Evolutionary conservation across 2,113 vertebrate genomes (phyloP).

Genomic region (Elgaria multicarinata): DNA sequence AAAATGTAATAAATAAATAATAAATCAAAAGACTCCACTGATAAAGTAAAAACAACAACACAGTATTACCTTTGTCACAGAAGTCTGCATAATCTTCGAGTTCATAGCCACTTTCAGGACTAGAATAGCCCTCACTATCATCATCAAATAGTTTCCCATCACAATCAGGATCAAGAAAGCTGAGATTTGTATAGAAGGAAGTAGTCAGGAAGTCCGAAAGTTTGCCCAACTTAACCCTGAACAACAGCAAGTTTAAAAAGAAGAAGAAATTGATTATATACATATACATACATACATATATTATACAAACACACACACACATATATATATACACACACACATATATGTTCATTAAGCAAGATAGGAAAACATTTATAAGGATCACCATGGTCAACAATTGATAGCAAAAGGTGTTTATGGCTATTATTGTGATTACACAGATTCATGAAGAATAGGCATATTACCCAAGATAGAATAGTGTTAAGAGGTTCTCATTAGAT

Average conservation of each 20-base stretch:
- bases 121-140: constrained; percentile 72
- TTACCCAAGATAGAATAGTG: not conserved
- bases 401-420: not conserved
- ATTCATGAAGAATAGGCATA: not conserved
- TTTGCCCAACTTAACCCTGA: constrained; percentile 91
- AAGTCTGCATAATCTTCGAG: constrained; percentile 71
- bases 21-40: not conserved
- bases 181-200: constrained; percentile 93
- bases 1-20: too few species aligned
- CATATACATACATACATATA: too few species aligned
- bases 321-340: too few species aligned
- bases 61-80: constrained; percentile 74
- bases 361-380: not conserved
- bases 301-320: too few species aligned
- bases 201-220: constrained; percentile 93
- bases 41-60: constrained; percentile 8
- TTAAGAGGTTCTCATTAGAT: not conserved
- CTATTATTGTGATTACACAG: not conserved
- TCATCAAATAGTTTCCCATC: constrained; percentile 86
- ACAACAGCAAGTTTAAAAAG: not conserved
- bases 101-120: constrained; percentile 82
- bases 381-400: not conserved
- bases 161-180: constrained; percentile 90
- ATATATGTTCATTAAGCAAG: constrained; percentile 9
- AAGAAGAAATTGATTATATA: not conserved